These are phyloP conservation scores for Papilio demoleus DNA, from an alignment of 2,888 invertebrate genomes.

Conservation along the genomic window DNA sequence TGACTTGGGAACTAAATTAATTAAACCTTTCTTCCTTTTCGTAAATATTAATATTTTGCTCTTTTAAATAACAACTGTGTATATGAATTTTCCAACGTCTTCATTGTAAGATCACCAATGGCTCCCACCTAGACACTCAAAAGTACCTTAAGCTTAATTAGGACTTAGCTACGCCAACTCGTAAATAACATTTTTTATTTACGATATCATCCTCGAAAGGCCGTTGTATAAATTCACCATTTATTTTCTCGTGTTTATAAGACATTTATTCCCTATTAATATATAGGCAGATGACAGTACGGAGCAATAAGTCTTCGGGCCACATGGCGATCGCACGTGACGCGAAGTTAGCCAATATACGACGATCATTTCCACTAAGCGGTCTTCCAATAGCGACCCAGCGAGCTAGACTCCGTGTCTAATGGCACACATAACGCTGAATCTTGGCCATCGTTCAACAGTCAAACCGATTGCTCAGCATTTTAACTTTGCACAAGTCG, in stretches of 20 bases:
- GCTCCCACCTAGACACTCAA: no score
- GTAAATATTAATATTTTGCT: not conserved
- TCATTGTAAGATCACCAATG: no score
- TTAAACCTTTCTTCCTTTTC: slow-evolving; percentile 36
- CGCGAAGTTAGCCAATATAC: slow-evolving; percentile 49
- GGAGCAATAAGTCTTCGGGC: slow-evolving; percentile 46
- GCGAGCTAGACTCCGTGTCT: slow-evolving; percentile 41
- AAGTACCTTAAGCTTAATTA: no score
- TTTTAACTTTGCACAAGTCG: slow-evolving; percentile 26
- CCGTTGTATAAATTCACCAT: no score
- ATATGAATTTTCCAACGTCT: no score
- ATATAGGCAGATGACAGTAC: slow-evolving; percentile 43
- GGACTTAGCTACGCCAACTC: no score
- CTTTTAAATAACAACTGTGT: not conserved
- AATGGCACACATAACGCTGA: slow-evolving; percentile 39
- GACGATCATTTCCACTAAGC: slow-evolving; percentile 48
- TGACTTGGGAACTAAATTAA: slow-evolving; percentile 43
- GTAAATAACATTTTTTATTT: no score
- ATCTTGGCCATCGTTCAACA: slow-evolving; percentile 40
- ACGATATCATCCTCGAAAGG: no score
- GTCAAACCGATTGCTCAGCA: slow-evolving; percentile 31
- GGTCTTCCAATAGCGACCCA: slow-evolving; percentile 49
- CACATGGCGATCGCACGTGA: slow-evolving; percentile 48
- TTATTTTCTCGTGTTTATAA: not conserved
- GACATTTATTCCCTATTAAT: slow-evolving; percentile 44